Evolutionary conservation across 2,113 vertebrate species (phyloP), one percentile per base, ranked within the genome.

Genomic region (Microcebus murinus): DNA sequence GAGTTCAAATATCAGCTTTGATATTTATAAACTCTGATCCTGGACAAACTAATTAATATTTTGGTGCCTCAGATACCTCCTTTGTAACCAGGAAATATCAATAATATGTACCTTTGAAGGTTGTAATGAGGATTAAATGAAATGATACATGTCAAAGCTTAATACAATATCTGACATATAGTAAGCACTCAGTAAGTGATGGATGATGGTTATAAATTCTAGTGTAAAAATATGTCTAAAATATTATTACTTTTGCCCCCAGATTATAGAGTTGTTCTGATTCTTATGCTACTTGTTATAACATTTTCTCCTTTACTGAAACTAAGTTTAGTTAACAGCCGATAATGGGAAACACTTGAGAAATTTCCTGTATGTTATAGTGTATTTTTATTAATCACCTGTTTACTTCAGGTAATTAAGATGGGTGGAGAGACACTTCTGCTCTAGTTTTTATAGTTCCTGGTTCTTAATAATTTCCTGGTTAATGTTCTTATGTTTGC

Each of bases 391-490:
- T 84, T 94, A 96, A 85, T 50, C 15, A 65, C 68, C 55, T 85
- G 57, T 29, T 74, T 86, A 83, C 85, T 92, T 92, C 4, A 91
- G 42, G 52, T 94, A 81, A 59, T 89, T 71, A 96, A 94, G 74
- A 90, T 45, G 31, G 61, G 4, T 31, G 65, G 21, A 86, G 86
- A 74, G 27, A 25, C 90, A 50, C 34, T 65, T 87, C 18, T 97
- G n/a, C 29, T 95, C 10, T 94, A 1, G 86, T 94, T 97, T 94
- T 92, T n/a, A 45, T 82, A 63, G n/a, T 85, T 89, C 27, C 7
- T 79, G 36, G 59, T 94, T 96, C 50, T 93, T 88, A 93, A 74
- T 73, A 65, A 92, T 96, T 89, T 93, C 61, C 25, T 90, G 70
- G 18, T 95, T 95, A 90, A 17, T 92, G 20, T 71, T 93, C 25